Conservation (phyloP, 2,113 vertebrate species). For the Corapipo altera region DNA sequence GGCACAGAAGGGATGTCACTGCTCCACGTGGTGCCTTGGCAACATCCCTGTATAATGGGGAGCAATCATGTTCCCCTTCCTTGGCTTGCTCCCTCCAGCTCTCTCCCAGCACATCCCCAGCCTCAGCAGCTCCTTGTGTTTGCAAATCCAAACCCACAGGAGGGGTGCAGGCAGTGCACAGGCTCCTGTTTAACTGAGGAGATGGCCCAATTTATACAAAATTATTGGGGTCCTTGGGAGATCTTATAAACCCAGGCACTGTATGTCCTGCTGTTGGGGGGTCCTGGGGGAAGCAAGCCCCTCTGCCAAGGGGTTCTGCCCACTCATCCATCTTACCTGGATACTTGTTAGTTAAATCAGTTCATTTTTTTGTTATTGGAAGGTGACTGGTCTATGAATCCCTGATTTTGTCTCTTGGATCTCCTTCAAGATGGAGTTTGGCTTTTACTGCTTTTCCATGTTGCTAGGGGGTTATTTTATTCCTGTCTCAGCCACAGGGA, state of each 20-base stretch:
- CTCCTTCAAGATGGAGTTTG: background rate
- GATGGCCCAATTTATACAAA: background rate
- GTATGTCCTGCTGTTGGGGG: background rate
- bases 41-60: background rate
- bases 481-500: background rate
- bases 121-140: background rate
- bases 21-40: background rate
- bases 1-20: background rate
- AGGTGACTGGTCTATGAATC: background rate
- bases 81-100: background rate
- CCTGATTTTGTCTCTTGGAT: background rate
- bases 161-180: background rate
- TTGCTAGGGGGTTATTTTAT: background rate
- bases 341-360: background rate
- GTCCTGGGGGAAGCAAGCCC: background rate
- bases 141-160: background rate
- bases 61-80: fast-evolving
- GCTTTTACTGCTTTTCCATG: background rate
- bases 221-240: background rate
- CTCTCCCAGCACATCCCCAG: background rate
- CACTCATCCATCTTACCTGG: background rate
- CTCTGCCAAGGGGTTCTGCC: background rate
- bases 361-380: background rate
- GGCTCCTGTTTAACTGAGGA: background rate
- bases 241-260: background rate